Evolutionary conservation across 2,113 vertebrate genomes (phyloP), one percentile per base, ranked within the genome.

Genomic region (Tylochromis polylepis): DNA sequence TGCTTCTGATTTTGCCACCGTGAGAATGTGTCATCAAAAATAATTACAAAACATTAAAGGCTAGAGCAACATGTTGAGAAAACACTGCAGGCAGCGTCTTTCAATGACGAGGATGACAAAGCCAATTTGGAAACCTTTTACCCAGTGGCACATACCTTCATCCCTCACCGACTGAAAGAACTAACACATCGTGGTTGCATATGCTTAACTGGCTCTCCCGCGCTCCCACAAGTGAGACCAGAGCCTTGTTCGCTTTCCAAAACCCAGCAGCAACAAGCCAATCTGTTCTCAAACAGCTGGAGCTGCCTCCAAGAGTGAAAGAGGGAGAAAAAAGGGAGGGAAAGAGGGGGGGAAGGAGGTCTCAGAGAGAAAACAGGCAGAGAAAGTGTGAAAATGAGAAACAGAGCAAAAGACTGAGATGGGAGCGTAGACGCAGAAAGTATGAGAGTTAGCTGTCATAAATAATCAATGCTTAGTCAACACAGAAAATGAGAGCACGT

Each of bases 391-490:
- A 91, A 89, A 88, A 90, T 84, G 51, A 92, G 78, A 88, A 87
- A 79, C 8, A 46, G 43, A 49, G 77, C 43, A 46, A 55, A 86
- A 85, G 60, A 85, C 59, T 38, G 20, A 43, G 82, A 90, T 41
- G 67, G 67, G 83, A 79, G 77, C 83, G 79, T 51, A 72, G 53
- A 86, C n/a, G 27, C 78, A n/a, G 41, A 79, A 10, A 57, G 53
- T 60, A 88, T 84, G 70, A 78, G 57, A 87, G 75, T 84, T 88
- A 43, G 79, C 85, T 80, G 86, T 90, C 92, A 94, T 93, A 91
- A 93, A 95, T 94, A 88, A 94, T 94, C 91, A 88, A 93, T 85
- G 84, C 86, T 91, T 88, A 53, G 82, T 91, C 92, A 93, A 93
- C 91, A 91, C 43, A 79, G 83, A 89, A 87, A 90, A 92, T 84